These are phyloP conservation scores for Chlamydotis undulata DNA, from an alignment of 2,113 vertebrate species.

Conservation along the genomic window DNA sequence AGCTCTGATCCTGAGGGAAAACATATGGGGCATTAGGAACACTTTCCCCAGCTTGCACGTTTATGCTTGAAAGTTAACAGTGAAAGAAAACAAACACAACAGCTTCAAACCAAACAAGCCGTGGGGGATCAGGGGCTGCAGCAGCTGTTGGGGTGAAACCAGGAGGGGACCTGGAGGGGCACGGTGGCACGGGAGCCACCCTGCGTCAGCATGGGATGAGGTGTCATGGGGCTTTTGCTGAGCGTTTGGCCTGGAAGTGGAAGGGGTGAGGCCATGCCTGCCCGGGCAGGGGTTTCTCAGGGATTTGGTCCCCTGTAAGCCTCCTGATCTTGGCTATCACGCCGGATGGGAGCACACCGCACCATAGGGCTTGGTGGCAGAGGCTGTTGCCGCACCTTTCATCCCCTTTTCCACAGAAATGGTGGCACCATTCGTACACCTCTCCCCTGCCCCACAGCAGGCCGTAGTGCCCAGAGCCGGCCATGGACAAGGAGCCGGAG, in stretches of 20 bases:
- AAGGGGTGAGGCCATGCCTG: neutral
- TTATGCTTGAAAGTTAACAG: slow-evolving; percentile 7
- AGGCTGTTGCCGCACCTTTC: neutral
- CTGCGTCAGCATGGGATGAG: fast-evolving
- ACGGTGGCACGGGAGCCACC: fast-evolving
- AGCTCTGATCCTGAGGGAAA: slow-evolving; percentile 32
- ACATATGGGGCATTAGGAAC: slow-evolving; percentile 37
- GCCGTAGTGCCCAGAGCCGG: fast-evolving
- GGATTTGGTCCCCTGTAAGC: fast-evolving
- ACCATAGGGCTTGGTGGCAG: neutral
- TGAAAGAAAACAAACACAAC: slow-evolving; percentile 31
- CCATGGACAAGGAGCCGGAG: neutral
- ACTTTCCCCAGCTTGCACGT: slow-evolving; percentile 15
- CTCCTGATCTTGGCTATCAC: fast-evolving
- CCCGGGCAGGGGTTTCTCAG: neutral
- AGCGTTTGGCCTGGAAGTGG: neutral
- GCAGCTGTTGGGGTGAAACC: neutral
- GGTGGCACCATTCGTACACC: neutral
- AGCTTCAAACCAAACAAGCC: neutral
- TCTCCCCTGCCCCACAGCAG: neutral
- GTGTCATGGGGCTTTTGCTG: neutral
- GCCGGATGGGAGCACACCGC: fast-evolving
- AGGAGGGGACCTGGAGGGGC: neutral
- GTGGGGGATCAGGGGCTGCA: neutral
- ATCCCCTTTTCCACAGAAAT: neutral